Conservation (phyloP, 92 coral and sea anemone genomes). For the Umimayanthus kanabou region DNA sequence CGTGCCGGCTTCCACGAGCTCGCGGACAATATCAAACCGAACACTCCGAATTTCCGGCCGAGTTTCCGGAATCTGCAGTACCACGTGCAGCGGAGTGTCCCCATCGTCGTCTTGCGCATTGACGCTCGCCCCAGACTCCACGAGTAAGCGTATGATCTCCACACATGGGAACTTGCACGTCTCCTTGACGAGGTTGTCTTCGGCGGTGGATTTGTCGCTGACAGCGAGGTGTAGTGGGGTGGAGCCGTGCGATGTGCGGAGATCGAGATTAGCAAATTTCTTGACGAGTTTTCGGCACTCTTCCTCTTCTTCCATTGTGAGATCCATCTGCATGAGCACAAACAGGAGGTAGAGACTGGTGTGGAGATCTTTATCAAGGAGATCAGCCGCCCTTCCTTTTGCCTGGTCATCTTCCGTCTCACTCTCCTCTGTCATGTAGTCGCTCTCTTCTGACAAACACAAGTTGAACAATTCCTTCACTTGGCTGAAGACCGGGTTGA, state of each 20-base stretch:
- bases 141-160: slow-evolving; percentile 54
- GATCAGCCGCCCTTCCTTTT: slow-evolving; percentile 22
- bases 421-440: slow-evolving; percentile 20
- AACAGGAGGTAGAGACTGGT: slow-evolving; percentile 43
- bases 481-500: slow-evolving; percentile 52
- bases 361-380: slow-evolving; percentile 52
- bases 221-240: slow-evolving; percentile 59
- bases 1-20: slow-evolving; percentile 62
- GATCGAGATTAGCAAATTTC: slow-evolving; percentile 54
- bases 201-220: slow-evolving; percentile 45
- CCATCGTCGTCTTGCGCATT: slow-evolving; percentile 55
- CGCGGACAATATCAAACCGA: slow-evolving; percentile 61
- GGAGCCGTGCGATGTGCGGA: slow-evolving; percentile 33
- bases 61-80: slow-evolving; percentile 40
- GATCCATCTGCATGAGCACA: slow-evolving; percentile 51
- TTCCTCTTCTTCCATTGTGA: slow-evolving; percentile 55
- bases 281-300: slow-evolving; percentile 55
- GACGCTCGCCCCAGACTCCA: slow-evolving; percentile 65
- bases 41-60: slow-evolving; percentile 48
- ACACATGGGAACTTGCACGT: slow-evolving; percentile 54
- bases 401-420: slow-evolving; percentile 21
- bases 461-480: slow-evolving; percentile 56
- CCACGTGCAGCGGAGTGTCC: slow-evolving; percentile 59
- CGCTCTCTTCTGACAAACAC: slow-evolving; percentile 55
- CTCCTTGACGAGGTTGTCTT: slow-evolving; percentile 44